Evolutionary conservation across 2,888 invertebrate species (phyloP), one percentile per base, ranked within the genome.

Genomic region (Tridacna gigas): DNA sequence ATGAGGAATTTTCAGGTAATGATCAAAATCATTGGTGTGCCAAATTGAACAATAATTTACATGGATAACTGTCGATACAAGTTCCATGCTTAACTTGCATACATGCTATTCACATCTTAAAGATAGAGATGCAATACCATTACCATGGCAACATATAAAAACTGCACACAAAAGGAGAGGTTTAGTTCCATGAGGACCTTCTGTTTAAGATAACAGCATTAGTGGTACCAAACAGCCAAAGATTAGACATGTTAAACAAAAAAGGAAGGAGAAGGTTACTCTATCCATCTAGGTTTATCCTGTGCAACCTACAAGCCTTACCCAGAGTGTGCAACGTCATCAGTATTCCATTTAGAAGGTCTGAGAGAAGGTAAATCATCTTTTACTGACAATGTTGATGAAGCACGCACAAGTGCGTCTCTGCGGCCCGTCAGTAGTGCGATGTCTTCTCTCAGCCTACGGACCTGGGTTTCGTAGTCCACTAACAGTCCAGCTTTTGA

Each of bases 381-480:
- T 79, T 84, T 86, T 74, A 84, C 65, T 75, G 85, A 85, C 26
- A 80, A 26, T n/a, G 79, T 78, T 47, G 85, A 75, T 63, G 89
- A 86, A 26, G 87, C 85, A 78, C 90, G 85, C 47, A 88, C 74
- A 15, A 93, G 90, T 47, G 90, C 88, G 77, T 92, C 91, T 71
- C 92, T 84, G 76, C 93, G 89, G 77, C 92, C 92, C 37, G 92
- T 91, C 37, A 94, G 89, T 60, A 94, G 88, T 48, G 93, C 91
- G 51, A 94, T 91, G 81, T 94, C 94, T 69, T 94, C 94, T 67
- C 94, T 88, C 65, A 94, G 90, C 77, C 92, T 91, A n/a, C 93
- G 92, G 51, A 94, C 89, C 88, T 94, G 94, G 47, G 91, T 91
- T 82, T 94, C 94, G 81, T 94, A 94, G 79, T 93, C 92, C 74